A percentile compares a stretch with the other conserved stretches of the same genome.
phyloP scores from a whole-genome alignment of 2,113 vertebrate genomes.

The Xiphorhynchus elegans region DNA sequence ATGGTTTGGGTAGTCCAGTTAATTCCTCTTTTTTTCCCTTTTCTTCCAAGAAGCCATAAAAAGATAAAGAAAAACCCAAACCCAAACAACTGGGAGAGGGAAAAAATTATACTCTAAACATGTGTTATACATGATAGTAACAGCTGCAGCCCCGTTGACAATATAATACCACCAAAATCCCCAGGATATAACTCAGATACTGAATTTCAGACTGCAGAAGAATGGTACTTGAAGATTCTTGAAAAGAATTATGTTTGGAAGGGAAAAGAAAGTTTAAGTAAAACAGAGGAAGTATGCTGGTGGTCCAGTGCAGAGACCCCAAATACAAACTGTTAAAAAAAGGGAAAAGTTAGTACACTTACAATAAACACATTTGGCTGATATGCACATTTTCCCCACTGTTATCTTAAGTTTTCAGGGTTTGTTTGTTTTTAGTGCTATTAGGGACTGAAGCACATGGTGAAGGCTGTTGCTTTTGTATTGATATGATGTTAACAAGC shows the following conservation, averaged over 20 bases:
- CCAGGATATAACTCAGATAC: slow-evolving; percentile 42
- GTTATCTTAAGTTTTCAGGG: neutral
- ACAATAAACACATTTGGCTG: neutral
- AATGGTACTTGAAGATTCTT: neutral
- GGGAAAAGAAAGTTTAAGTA: neutral
- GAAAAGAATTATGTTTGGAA: slow-evolving; percentile 30
- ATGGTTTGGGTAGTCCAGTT: neutral
- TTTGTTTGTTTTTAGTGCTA: neutral
- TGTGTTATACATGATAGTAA: slow-evolving; percentile 3
- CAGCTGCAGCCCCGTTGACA: slow-evolving; percentile 54
- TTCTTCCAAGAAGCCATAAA: neutral
- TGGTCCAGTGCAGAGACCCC: slow-evolving; percentile 1
- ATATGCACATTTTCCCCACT: neutral
- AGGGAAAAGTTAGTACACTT: neutral
- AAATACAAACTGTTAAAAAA: neutral
- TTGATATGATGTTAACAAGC: neutral
- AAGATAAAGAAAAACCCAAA: neutral
- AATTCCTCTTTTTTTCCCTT: neutral
- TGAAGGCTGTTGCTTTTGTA: neutral
- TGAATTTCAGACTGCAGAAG: slow-evolving; percentile 13
- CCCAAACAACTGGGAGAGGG: neutral
- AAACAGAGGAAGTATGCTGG: slow-evolving; percentile 2
- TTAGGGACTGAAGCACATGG: neutral
- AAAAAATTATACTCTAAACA: neutral
- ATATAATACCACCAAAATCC: slow-evolving; percentile 51